Base-by-base conservation (phyloP, 2,113 vertebrate species). In the Phocoena phocoena region DNA sequence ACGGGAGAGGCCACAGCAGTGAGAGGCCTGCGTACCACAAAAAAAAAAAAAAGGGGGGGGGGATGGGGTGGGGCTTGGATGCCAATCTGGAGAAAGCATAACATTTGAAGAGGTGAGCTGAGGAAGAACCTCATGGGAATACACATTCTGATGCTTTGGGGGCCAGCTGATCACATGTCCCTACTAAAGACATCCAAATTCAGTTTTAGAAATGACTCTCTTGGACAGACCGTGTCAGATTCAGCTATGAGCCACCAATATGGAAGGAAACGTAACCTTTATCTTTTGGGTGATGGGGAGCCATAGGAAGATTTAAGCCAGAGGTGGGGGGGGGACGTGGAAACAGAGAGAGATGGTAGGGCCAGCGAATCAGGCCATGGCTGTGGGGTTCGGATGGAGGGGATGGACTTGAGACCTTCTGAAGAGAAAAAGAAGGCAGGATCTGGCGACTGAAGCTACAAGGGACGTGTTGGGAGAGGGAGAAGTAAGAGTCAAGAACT, bases 391-490 rank as follows among this genome's bases (percentile, higher is more conserved):
- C 80, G 26, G 36, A 84, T 80, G 6, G 9, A 63, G 36, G 31
- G 33, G 2, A 25, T 9, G 8, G 20, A 50, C 26, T 65, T n/a
- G 76, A 76, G 44, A 71, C 13, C 20, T 31, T 55, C 58, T 89
- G 38, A 13, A 60, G 17, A 77, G n/a, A 28, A 58, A 58, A 44
- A 1, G 44, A 4, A 23, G 63, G 12, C 12, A 63, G 90, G 31
- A 15, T 36, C n/a, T 60, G 53, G 71, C 13, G 58, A 60, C 41
- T 44, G 53, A 70, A 79, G 33, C 67, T 41, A 18, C 12, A 10
- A 17, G 50, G 31, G 26, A 10, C 2, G 0, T 21, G 14, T 38
- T 58, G 26, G 6, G 20, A 31, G n/a, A n/a, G 60, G 44, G 67
- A 36, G n/a, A 44, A 17, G n/a, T 2, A n/a, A 20, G 65, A 67